phyloP scores from a whole-genome alignment of 2,888 invertebrate species.

The Euproctis similis region DNA sequence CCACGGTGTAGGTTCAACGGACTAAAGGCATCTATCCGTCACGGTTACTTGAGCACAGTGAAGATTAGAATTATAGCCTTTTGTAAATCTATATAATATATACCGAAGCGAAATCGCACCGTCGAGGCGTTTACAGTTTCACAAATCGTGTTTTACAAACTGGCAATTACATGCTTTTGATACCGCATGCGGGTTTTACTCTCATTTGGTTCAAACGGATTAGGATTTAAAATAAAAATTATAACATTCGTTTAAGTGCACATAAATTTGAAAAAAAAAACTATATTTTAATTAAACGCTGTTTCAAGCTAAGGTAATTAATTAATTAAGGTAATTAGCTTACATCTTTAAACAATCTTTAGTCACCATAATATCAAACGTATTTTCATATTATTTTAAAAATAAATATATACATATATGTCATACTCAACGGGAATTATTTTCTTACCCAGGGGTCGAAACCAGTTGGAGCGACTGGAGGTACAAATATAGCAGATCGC shows the following conservation, averaged over 20 bases:
- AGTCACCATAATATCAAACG: too few relatives aligned
- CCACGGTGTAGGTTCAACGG: constrained; percentile 63
- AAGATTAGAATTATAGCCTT: constrained; percentile 34
- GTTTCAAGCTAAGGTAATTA: too few relatives aligned
- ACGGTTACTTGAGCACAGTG: constrained; percentile 43
- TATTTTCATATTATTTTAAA: too few relatives aligned
- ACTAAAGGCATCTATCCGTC: constrained; percentile 50
- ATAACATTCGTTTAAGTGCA: too few relatives aligned
- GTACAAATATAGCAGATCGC: constrained; percentile 35
- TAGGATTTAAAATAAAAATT: too few relatives aligned
- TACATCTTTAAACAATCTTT: too few relatives aligned
- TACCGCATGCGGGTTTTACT: constrained; percentile 23
- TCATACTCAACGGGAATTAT: not conserved
- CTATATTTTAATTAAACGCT: too few relatives aligned
- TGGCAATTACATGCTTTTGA: constrained; percentile 35
- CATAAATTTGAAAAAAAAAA: too few relatives aligned
- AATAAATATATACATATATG: too few relatives aligned
- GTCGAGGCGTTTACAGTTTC: constrained; percentile 18
- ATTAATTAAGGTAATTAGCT: too few relatives aligned
- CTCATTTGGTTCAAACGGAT: constrained; percentile 4
- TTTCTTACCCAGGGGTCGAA: constrained; percentile 46
- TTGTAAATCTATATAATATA: constrained; percentile 8
- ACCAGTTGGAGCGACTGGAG: constrained; percentile 41
- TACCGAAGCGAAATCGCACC: constrained; percentile 8
- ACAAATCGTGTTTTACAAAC: constrained; percentile 32